Evolutionary conservation across 2,797 vertebrate genomes (phyloP).

Genomic region (Potorous gilbertii): DNA sequence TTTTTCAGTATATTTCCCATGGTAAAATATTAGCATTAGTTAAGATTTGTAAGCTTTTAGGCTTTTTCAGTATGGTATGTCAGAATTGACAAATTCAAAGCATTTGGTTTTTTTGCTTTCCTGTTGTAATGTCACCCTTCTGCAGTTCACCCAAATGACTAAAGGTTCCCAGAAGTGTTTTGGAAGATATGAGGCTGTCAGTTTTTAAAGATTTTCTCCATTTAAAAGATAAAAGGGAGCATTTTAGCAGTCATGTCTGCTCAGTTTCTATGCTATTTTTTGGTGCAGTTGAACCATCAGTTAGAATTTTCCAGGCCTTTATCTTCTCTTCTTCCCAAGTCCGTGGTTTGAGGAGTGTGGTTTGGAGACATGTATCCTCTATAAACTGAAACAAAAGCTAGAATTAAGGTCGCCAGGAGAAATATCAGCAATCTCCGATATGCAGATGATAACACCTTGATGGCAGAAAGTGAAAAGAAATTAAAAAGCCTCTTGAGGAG

Average conservation of each 20-base stretch:
- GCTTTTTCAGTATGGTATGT: not conserved
- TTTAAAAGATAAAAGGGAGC: slow-evolving; percentile 4
- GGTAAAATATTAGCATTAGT: slow-evolving; percentile 41
- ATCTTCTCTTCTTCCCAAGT: not conserved
- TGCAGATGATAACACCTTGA: not conserved
- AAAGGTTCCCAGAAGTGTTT: not conserved
- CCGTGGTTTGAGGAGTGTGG: no score
- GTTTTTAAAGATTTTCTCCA: not conserved
- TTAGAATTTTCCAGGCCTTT: not conserved
- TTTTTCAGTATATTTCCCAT: slow-evolving; percentile 52
- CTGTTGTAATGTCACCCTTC: not conserved
- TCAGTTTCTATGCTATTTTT: not conserved
- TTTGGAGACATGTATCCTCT: not conserved
- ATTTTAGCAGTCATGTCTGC: not conserved
- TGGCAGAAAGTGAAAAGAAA: not conserved
- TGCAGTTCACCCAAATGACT: not conserved
- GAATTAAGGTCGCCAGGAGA: not conserved
- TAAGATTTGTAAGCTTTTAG: slow-evolving; percentile 44
- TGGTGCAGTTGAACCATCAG: not conserved
- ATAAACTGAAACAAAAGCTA: not conserved
- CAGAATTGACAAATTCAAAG: not conserved
- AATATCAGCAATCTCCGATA: not conserved
- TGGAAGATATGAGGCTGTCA: not conserved
- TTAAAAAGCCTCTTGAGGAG: not conserved
- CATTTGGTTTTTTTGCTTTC: slow-evolving; percentile 11